These are phyloP conservation scores for Sebastes trivittatus DNA, from an alignment of 2,797 vertebrate species.

Conservation along the genomic window DNA sequence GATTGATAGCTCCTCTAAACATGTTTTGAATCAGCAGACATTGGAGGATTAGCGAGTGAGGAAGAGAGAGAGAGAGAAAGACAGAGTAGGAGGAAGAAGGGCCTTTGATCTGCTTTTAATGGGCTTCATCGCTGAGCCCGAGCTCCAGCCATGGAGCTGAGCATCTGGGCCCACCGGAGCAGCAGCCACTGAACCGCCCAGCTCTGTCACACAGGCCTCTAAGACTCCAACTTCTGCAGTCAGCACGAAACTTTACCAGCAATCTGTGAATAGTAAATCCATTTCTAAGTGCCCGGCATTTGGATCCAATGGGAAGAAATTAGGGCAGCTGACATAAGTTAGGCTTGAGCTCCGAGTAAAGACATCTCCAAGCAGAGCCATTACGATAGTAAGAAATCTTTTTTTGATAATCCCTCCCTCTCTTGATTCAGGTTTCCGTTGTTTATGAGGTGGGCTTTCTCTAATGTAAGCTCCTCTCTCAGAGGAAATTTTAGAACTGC, in stretches of 20 bases:
- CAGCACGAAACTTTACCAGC: conserved; percentile 62
- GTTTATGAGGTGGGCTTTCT: conserved; percentile 42
- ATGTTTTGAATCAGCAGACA: conserved; percentile 66
- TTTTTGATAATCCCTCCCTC: conserved; percentile 38
- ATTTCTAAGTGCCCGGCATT: conserved; percentile 36
- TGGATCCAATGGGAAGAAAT: conserved; percentile 41
- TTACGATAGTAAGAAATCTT: conserved; percentile 26
- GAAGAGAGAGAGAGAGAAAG: conserved; percentile 7
- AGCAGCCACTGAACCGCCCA: conserved; percentile 42
- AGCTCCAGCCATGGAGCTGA: conserved; percentile 43
- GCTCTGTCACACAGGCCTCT: conserved; percentile 54
- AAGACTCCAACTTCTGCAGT: conserved; percentile 60
- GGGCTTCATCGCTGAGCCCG: conserved; percentile 55
- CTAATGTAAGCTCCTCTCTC: conserved; percentile 8
- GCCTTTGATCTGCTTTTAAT: conserved; percentile 78
- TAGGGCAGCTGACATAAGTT: conserved; percentile 40
- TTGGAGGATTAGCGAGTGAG: conserved; percentile 63
- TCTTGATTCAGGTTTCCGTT: conserved; percentile 42
- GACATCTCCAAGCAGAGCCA: conserved; percentile 27
- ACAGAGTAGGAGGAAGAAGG: conserved; percentile 18
- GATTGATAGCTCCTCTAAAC: conserved; percentile 51
- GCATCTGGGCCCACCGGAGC: conserved; percentile 46
- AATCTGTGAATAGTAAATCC: conserved; percentile 57
- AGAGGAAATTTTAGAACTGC: neutral
- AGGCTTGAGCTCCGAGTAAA: conserved; percentile 34